A percentile compares a stretch with the other conserved stretches of the same genome.
Evolutionary conservation across 2,797 vertebrate genomes (phyloP).

Genomic region (Rallus crepitans): DNA sequence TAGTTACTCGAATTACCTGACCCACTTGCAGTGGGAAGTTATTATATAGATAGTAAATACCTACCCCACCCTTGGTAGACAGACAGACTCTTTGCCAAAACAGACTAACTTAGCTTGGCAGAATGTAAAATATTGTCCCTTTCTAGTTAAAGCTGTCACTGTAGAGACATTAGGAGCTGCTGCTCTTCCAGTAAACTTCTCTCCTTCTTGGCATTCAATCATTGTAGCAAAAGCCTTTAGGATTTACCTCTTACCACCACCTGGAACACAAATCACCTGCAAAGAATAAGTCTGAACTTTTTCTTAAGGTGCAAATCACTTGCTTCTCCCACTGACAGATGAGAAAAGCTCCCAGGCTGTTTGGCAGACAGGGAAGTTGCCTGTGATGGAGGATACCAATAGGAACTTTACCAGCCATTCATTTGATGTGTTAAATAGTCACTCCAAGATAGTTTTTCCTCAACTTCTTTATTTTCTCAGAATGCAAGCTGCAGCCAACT

Average conservation of each 20-base stretch:
- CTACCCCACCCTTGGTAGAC: constrained; percentile 43
- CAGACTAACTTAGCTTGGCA: constrained; percentile 1
- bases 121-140: constrained; percentile 29
- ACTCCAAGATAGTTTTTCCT: background rate
- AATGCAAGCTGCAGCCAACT: background rate
- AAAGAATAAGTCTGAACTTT: background rate
- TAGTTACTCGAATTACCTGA: constrained; percentile 44
- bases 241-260: constrained; percentile 42
- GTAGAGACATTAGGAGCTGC: constrained; percentile 25
- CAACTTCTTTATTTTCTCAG: background rate
- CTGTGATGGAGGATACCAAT: background rate
- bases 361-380: background rate
- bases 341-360: background rate
- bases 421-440: background rate
- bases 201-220: constrained; percentile 7
- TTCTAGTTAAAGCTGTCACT: constrained; percentile 24
- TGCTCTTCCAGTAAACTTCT: constrained; percentile 56
- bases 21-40: constrained; percentile 64
- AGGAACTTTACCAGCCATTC: background rate
- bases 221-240: constrained; percentile 7
- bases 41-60: constrained; percentile 60
- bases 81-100: constrained; percentile 58
- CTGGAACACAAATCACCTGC: background rate
- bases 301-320: constrained; percentile 13
- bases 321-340: background rate